Evolutionary conservation across 2,888 invertebrate species (phyloP).

Genomic region (Drosophila barbarae): DNA sequence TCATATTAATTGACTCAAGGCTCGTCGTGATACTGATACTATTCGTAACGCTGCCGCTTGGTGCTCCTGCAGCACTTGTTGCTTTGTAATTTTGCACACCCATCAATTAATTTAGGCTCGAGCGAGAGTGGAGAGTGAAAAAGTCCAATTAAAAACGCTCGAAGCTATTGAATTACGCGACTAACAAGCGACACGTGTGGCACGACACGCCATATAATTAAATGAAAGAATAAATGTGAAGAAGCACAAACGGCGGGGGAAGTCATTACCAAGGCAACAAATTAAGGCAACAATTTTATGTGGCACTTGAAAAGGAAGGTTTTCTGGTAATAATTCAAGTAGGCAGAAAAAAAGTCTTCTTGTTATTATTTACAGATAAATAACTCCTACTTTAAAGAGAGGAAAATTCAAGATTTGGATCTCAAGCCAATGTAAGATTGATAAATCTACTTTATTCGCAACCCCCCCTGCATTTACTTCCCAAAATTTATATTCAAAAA

Average conservation of each 20-base stretch:
- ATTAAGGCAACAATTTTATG: slow-evolving; percentile 13
- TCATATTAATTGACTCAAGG: slow-evolving; percentile 51
- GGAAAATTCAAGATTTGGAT: neutral
- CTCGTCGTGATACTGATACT: slow-evolving; percentile 10
- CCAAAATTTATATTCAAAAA: slow-evolving; percentile 16
- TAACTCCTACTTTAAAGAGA: neutral
- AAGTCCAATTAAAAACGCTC: slow-evolving; percentile 54
- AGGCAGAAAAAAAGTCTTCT: neutral
- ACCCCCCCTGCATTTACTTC: too few relatives aligned
- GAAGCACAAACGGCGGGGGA: neutral
- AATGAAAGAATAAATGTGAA: slow-evolving; percentile 20
- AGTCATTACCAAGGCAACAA: slow-evolving; percentile 31
- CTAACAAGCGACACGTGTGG: slow-evolving; percentile 60
- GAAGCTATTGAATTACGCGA: slow-evolving; percentile 52
- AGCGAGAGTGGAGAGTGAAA: slow-evolving; percentile 10
- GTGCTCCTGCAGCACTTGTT: slow-evolving; percentile 17
- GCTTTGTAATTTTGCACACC: slow-evolving; percentile 45
- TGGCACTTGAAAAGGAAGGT: neutral
- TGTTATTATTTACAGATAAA: too few relatives aligned
- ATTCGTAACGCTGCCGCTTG: slow-evolving; percentile 2
- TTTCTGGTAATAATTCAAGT: neutral
- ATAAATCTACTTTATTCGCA: neutral
- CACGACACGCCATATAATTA: slow-evolving; percentile 32
- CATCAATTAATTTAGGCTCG: slow-evolving; percentile 49
- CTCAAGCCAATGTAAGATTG: too few relatives aligned